phyloP scores from a whole-genome alignment of 2,797 vertebrate species.

The Poeciliopsis gracilis region DNA sequence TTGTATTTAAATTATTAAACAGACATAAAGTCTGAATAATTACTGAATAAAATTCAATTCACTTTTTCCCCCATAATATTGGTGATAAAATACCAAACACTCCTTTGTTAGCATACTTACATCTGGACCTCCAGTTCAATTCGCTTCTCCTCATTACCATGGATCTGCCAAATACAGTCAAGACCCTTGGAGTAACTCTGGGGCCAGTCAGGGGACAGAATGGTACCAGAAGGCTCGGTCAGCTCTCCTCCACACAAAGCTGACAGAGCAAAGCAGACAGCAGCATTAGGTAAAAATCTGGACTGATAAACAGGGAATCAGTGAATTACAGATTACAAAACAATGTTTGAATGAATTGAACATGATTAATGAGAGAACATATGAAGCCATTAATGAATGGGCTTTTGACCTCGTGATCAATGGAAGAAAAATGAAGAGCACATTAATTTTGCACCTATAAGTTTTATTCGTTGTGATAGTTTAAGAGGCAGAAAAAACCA shows the following conservation, averaged over 20 bases:
- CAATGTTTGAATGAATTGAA: slow-evolving; percentile 1
- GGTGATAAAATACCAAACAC: neutral
- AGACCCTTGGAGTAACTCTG: slow-evolving; percentile 91
- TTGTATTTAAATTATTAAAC: neutral
- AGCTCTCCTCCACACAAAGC: slow-evolving; percentile 91
- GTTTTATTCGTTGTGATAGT: neutral
- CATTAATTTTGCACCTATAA: neutral
- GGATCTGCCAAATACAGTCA: slow-evolving; percentile 93
- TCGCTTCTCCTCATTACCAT: slow-evolving; percentile 89
- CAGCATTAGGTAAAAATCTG: slow-evolving; percentile 11
- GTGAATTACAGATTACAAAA: slow-evolving; percentile 15
- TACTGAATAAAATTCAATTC: neutral
- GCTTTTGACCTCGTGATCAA: neutral
- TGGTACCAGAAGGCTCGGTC: slow-evolving; percentile 85
- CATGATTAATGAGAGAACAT: neutral
- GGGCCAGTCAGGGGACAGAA: slow-evolving; percentile 94
- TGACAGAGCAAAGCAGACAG: slow-evolving; percentile 52
- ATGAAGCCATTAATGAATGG: neutral
- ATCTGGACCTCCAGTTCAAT: slow-evolving; percentile 92
- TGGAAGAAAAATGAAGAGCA: neutral
- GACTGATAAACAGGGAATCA: neutral
- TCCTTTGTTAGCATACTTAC: slow-evolving; percentile 72
- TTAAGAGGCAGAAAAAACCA: neutral
- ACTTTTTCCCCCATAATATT: neutral
- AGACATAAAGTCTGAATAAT: neutral